Evolutionary conservation across 2,888 invertebrate species (phyloP).

Genomic region (Mythimna pallens): DNA sequence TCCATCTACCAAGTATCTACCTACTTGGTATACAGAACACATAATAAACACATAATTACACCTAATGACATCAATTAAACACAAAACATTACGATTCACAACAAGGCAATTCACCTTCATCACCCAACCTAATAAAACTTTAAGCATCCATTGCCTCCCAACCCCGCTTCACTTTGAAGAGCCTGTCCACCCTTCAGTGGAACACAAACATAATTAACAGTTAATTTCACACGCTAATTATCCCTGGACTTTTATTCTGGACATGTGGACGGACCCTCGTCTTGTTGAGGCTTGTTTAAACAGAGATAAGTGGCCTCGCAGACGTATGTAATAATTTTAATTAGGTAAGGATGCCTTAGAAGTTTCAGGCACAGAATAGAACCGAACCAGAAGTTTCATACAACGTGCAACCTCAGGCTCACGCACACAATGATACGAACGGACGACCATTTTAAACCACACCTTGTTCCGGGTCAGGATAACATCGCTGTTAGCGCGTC

Average conservation of each 20-base stretch:
- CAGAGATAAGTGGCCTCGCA: slow-evolving; percentile 42
- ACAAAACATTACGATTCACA: slow-evolving; percentile 1
- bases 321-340: slow-evolving; percentile 63
- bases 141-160: slow-evolving; percentile 22
- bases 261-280: slow-evolving; percentile 53
- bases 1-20: no score
- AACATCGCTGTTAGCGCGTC: neutral
- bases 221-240: slow-evolving; percentile 63
- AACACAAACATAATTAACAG: slow-evolving; percentile 55
- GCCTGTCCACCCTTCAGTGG: slow-evolving; percentile 32
- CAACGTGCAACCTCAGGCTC: neutral
- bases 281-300: slow-evolving; percentile 56
- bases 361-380: slow-evolving; percentile 26
- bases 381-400: neutral
- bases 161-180: slow-evolving; percentile 19
- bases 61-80: neutral
- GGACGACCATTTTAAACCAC: neutral
- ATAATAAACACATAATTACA: neutral
- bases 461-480: neutral
- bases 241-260: slow-evolving; percentile 59
- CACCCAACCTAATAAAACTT: slow-evolving; percentile 30
- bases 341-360: slow-evolving; percentile 53
- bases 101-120: neutral
- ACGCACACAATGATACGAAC: neutral
- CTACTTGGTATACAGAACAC: neutral